Percentiles rank a stretch among this genome's conserved stretches.
These are phyloP conservation scores for Patella pellucida DNA, from an alignment of 2,888 invertebrate species.

Conservation along the genomic window DNA sequence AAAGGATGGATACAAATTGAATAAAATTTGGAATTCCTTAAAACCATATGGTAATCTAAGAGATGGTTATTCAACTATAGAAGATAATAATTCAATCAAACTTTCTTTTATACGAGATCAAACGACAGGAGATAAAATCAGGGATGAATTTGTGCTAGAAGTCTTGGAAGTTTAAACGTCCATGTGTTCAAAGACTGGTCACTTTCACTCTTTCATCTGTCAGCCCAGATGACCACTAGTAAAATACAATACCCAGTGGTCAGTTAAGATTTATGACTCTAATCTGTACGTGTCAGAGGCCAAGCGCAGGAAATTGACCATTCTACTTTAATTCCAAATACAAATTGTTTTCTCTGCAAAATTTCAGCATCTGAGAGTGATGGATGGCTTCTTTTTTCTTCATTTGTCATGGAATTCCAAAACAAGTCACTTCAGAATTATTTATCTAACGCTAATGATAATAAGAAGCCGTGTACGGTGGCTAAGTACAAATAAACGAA, in stretches of 20 bases:
- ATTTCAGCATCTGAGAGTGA: constrained; percentile 2
- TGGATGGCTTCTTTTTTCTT: constrained; percentile 4
- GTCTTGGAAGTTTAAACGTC: background rate
- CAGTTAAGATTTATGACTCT: constrained; percentile 11
- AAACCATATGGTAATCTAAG: no score
- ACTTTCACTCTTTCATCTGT: constrained; percentile 7
- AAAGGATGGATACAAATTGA: no score
- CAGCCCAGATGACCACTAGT: constrained; percentile 10
- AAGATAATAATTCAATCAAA: no score
- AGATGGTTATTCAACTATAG: no score
- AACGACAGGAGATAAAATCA: no score
- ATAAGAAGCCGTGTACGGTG: background rate
- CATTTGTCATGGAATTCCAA: constrained; percentile 7
- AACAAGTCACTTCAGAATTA: background rate
- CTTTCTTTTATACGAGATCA: no score
- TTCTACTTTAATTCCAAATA: constrained; percentile 11
- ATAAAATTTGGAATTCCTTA: no score
- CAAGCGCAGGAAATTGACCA: constrained; percentile 9
- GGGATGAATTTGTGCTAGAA: no score
- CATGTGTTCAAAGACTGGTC: background rate
- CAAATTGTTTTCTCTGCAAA: constrained; percentile 11
- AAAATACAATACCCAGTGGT: constrained; percentile 11
- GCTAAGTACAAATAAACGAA: background rate
- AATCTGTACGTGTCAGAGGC: constrained; percentile 10
- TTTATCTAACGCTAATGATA: constrained; percentile 6